Conservation (phyloP, 2,888 invertebrate species). For the Alsophila aescularia region DNA sequence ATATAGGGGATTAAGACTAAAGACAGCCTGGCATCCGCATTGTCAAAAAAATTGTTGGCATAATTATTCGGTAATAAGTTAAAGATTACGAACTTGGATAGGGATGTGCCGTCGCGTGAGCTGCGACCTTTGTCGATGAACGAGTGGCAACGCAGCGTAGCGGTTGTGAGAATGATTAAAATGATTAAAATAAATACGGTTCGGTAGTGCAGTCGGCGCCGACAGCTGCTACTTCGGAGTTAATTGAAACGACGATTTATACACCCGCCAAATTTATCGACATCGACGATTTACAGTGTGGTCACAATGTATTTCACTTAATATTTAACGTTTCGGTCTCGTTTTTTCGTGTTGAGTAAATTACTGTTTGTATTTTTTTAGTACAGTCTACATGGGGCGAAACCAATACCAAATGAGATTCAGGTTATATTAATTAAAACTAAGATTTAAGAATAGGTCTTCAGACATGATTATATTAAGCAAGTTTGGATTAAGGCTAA, state of each 20-base stretch:
- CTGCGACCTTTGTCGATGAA: slow-evolving; percentile 7
- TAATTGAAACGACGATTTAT: slow-evolving; percentile 84
- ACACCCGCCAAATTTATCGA: slow-evolving; percentile 81
- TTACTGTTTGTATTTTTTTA: not conserved
- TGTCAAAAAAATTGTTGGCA: not conserved
- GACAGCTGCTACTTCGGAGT: slow-evolving; percentile 78
- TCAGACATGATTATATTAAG: not conserved
- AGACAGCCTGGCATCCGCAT: not conserved
- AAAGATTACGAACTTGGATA: slow-evolving; percentile 7
- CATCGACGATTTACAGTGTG: slow-evolving; percentile 70
- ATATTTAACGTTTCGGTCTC: slow-evolving; percentile 47
- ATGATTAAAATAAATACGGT: slow-evolving; percentile 82
- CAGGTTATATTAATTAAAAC: not conserved
- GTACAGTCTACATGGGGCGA: not conserved
- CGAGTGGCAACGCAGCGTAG: slow-evolving; percentile 23
- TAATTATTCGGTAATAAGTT: slow-evolving; percentile 17
- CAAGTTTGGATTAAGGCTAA: not conserved
- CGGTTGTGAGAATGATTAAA: slow-evolving; percentile 76
- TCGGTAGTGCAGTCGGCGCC: slow-evolving; percentile 63
- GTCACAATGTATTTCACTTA: slow-evolving; percentile 46
- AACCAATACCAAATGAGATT: not conserved
- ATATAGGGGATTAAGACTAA: slow-evolving; percentile 20
- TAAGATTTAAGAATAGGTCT: too few species aligned
- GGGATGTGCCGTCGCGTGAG: slow-evolving; percentile 18
- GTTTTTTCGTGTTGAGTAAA: slow-evolving; percentile 6